Base-by-base conservation (phyloP, 2,797 vertebrate species). In the Micrastur ruficollis region DNA sequence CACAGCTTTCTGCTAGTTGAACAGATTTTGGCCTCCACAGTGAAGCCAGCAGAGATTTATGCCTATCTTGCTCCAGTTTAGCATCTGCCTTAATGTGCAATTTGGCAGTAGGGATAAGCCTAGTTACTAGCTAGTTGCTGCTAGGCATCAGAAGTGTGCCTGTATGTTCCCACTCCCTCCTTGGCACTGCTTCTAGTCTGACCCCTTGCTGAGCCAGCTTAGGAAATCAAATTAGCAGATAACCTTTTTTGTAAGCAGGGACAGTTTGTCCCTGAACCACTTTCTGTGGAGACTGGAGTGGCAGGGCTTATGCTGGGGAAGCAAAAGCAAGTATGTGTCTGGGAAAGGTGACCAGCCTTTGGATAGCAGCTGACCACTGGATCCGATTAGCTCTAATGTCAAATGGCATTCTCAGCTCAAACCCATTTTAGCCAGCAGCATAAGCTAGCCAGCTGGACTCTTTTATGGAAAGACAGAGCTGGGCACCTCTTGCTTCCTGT, bases 401-500 rank as follows among this genome's bases (percentile, higher is more conserved):
- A 80, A 23, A 49, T 27, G 47, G 56, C 1, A 0, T 76, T 89
- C 79, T 63, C 31, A 2, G 59, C 81, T 92, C 85, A 81, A 46
- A 42, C 21, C 63, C 29, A 0, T 71, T 91, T 94, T 74, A 91
- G 82, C 68, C 32, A 25, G 66, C 0, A 0, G 46, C 62, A 31
- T 68, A 78, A 74, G 36, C 56, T 83, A 36, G 49, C 88, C 80
- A 81, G 93, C 68, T 95, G 95, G 82, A 67, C 49, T 38, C 44
- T n/a, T 5, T 34, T 26, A 34, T 78, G 62, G 87, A 65, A 88
- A 44, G 65, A 56, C 14, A 76, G 75, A 71, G 23, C 55, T 50
- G 23, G 49, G 53, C 23, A 40, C 31, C 34, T 90, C 50, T 89
- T 66, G 13, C 46, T 62, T 68, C 44, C 80, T 59, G 0, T 42